phyloP scores from a whole-genome alignment of 2,888 invertebrate species.

The Opisthograptis luteolata region DNA sequence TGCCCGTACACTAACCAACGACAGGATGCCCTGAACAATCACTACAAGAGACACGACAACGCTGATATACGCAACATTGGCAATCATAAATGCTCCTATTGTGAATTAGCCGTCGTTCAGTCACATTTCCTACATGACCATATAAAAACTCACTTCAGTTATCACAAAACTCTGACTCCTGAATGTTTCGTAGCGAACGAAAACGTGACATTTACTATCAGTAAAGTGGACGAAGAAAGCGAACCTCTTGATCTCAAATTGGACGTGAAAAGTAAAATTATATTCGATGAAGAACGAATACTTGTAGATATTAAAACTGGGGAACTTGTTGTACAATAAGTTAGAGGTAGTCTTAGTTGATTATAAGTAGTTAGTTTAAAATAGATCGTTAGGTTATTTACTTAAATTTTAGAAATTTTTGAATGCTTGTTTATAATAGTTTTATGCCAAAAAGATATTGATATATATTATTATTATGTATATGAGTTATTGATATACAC shows the following conservation, averaged over 20 bases:
- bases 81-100: slow-evolving; percentile 90
- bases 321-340: slow-evolving; percentile 62
- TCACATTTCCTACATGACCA: slow-evolving; percentile 91
- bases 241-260: slow-evolving; percentile 69
- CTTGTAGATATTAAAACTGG: slow-evolving; percentile 75
- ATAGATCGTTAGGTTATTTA: background rate
- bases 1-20: slow-evolving; percentile 92
- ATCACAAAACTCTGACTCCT: slow-evolving; percentile 80
- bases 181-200: slow-evolving; percentile 86
- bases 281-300: slow-evolving; percentile 66
- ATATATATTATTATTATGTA: slow-evolving; percentile 17
- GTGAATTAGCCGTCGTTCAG: slow-evolving; percentile 91
- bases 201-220: slow-evolving; percentile 83
- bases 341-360: slow-evolving; percentile 12
- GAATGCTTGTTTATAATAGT: slow-evolving; percentile 24
- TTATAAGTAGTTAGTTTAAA: background rate
- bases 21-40: slow-evolving; percentile 89
- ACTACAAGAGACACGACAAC: slow-evolving; percentile 88
- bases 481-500: slow-evolving; percentile 72
- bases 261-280: slow-evolving; percentile 55
- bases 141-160: slow-evolving; percentile 89
- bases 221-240: slow-evolving; percentile 72
- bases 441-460: slow-evolving; percentile 34
- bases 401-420: slow-evolving; percentile 5
- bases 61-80: slow-evolving; percentile 84